Conservation (phyloP, 35 echinoderm and acorn worm species). For the Lytechinus pictus region DNA sequence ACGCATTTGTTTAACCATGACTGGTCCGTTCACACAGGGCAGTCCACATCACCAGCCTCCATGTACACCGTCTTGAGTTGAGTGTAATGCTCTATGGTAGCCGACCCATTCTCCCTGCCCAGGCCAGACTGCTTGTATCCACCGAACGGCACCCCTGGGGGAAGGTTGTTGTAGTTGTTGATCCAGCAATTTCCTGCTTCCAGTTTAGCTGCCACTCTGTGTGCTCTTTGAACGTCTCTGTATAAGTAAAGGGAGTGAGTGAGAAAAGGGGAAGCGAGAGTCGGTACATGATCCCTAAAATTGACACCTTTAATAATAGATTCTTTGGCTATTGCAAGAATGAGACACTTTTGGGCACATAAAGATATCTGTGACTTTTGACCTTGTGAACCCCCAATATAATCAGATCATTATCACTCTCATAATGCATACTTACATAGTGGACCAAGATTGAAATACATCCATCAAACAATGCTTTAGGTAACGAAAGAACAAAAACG, state of each 20-base stretch:
- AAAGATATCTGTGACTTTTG: too few relatives aligned
- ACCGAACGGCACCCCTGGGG: constrained; percentile 78
- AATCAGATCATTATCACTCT: too few relatives aligned
- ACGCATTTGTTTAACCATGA: background rate
- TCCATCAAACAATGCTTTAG: too few relatives aligned
- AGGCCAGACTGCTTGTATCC: constrained; percentile 90
- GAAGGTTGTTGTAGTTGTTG: constrained; percentile 84
- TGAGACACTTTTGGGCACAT: too few relatives aligned
- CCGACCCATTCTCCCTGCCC: constrained; percentile 76
- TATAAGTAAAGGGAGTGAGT: constrained; percentile 18
- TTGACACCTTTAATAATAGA: too few relatives aligned
- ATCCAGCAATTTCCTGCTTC: constrained; percentile 81
- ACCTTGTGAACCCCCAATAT: too few relatives aligned
- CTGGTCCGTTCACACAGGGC: constrained; percentile 37
- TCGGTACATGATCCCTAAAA: too few relatives aligned
- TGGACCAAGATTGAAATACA: too few relatives aligned
- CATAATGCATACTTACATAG: too few relatives aligned
- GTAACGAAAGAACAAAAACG: too few relatives aligned
- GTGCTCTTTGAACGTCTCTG: constrained; percentile 80
- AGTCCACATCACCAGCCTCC: constrained; percentile 83
- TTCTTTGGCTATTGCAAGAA: too few relatives aligned
- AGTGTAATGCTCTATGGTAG: constrained; percentile 74
- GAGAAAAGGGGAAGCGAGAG: background rate
- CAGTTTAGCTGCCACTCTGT: constrained; percentile 68
- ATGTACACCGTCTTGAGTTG: constrained; percentile 90